phyloP scores from a whole-genome alignment of 2,113 vertebrate genomes.

The Seriola quinqueradiata region DNA sequence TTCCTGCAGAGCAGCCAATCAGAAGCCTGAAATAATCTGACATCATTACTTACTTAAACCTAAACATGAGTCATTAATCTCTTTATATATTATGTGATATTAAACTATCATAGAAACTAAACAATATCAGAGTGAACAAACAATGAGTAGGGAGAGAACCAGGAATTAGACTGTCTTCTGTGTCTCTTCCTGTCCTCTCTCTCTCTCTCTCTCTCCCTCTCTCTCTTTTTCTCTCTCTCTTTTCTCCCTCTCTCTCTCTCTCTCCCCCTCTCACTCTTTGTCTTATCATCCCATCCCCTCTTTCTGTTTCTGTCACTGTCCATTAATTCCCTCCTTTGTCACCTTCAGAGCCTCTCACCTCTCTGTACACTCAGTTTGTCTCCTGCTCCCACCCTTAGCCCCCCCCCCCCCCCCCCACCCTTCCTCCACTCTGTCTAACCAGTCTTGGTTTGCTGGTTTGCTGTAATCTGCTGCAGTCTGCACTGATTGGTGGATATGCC shows the following conservation, averaged over 20 bases:
- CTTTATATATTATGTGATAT: background rate
- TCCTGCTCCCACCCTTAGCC: background rate
- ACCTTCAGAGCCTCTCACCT: conserved; percentile 28
- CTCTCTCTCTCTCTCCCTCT: too few species aligned
- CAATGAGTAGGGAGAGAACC: background rate
- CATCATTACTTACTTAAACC: too few species aligned
- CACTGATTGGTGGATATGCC: conserved; percentile 61
- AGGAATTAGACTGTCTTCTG: background rate
- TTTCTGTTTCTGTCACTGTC: conserved; percentile 1
- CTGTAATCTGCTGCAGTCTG: conserved; percentile 58
- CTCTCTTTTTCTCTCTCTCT: too few species aligned
- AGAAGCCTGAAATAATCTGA: too few species aligned
- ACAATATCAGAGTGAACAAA: background rate
- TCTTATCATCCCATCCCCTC: background rate
- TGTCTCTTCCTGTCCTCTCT: background rate
- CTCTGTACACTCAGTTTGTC: background rate
- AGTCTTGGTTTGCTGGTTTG: conserved; percentile 29
- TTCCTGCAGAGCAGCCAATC: too few species aligned
- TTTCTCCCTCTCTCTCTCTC: background rate
- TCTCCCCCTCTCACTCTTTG: background rate
- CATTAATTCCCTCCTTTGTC: conserved; percentile 23
- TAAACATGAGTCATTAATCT: too few species aligned
- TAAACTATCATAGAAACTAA: background rate
- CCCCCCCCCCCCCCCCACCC: background rate
- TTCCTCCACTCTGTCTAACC: conserved; percentile 12